phyloP scores from a whole-genome alignment of 2,888 invertebrate genomes.

The Chalcosyrphus nemorum region DNA sequence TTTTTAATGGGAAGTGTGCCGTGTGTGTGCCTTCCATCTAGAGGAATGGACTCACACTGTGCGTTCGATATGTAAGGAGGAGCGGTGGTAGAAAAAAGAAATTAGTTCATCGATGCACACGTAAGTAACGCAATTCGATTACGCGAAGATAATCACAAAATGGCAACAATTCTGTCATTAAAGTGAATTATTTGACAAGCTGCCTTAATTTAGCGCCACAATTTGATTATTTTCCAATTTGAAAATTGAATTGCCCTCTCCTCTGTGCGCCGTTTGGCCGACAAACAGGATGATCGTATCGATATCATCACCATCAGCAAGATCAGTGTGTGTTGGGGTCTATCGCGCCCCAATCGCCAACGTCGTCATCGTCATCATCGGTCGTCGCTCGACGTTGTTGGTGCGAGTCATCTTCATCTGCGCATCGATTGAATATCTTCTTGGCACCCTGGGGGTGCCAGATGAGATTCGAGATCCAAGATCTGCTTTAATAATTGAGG shows the following conservation, averaged over 20 bases:
- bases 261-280: conserved; percentile 16
- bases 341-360: conserved; percentile 54
- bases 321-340: conserved; percentile 29
- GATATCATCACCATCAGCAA: conserved; percentile 58
- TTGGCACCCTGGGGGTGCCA: conserved; percentile 72
- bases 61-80: conserved; percentile 3
- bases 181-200: conserved; percentile 74
- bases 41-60: conserved; percentile 28
- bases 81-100: neutral
- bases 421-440: conserved; percentile 58
- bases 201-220: conserved; percentile 74
- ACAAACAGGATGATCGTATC: conserved; percentile 36
- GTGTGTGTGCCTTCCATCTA: neutral
- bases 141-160: conserved; percentile 68
- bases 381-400: conserved; percentile 22
- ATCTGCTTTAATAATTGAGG: conserved; percentile 52
- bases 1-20: neutral
- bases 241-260: conserved; percentile 69
- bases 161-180: conserved; percentile 71
- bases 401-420: conserved; percentile 71
- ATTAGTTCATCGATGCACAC: conserved; percentile 37
- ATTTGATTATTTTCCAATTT: conserved; percentile 73
- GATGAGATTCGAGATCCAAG: conserved; percentile 57
- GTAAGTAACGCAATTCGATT: conserved; percentile 66
- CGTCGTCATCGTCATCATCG: conserved; percentile 20